These are phyloP conservation scores for Telmatochromis bifrenatus DNA, from an alignment of 2,113 vertebrate species.

Conservation along the genomic window DNA sequence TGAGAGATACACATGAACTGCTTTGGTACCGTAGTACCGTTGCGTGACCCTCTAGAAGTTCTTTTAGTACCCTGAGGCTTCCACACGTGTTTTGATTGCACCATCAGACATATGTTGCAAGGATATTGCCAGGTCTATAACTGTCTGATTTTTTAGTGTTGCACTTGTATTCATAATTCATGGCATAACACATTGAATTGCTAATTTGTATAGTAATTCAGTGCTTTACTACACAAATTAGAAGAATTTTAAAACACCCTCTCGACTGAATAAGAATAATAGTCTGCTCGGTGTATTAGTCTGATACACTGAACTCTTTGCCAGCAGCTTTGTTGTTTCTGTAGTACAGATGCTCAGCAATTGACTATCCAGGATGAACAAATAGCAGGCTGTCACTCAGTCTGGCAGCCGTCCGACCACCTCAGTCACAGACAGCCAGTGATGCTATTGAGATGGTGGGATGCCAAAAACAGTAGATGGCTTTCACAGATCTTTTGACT, in stretches of 20 bases:
- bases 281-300: not conserved
- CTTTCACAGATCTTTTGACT: slow-evolving; percentile 34
- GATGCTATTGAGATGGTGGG: slow-evolving; percentile 27
- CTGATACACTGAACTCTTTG: slow-evolving; percentile 24
- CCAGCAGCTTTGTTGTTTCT: slow-evolving; percentile 46
- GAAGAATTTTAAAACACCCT: slow-evolving; percentile 16
- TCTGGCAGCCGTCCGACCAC: slow-evolving; percentile 50
- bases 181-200: not conserved
- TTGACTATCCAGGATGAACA: slow-evolving; percentile 53
- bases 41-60: not conserved
- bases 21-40: not conserved
- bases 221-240: slow-evolving; percentile 6
- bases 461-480: slow-evolving; percentile 31
- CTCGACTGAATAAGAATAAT: slow-evolving; percentile 24
- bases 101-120: not conserved
- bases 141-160: slow-evolving; percentile 9
- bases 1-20: not conserved
- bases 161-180: slow-evolving; percentile 8
- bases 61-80: not conserved
- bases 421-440: slow-evolving; percentile 31
- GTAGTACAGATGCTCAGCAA: slow-evolving; percentile 47
- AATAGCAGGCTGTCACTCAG: slow-evolving; percentile 55
- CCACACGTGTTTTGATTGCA: not conserved
- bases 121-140: not conserved
- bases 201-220: not conserved